These are phyloP conservation scores for Amphipyra tragopoginis DNA, from an alignment of 2,888 invertebrate species.

Conservation along the genomic window DNA sequence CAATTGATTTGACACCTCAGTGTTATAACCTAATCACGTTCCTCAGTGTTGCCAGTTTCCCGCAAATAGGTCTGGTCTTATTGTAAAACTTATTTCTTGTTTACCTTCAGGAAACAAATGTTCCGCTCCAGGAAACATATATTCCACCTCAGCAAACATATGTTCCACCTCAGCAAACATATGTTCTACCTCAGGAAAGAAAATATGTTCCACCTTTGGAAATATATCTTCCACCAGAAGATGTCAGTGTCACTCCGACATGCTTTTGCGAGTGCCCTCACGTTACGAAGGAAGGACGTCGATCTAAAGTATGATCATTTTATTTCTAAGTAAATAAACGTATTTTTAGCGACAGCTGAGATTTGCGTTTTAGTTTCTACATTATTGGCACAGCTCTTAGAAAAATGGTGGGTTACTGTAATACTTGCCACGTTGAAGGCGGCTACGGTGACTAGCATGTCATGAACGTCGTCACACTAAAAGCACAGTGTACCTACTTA, in stretches of 20 bases:
- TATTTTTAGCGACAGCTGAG: no score
- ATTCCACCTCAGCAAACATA: background rate
- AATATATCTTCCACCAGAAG: background rate
- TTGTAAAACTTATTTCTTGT: background rate
- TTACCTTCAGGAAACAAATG: constrained; percentile 3
- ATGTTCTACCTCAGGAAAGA: background rate
- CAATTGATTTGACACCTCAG: no score
- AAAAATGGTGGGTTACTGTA: no score
- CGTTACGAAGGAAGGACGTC: background rate
- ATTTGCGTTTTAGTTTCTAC: no score
- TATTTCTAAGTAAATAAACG: background rate
- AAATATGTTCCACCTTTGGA: background rate
- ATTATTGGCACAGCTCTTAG: no score
- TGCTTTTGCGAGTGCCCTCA: background rate
- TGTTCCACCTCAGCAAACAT: background rate
- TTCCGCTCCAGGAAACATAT: background rate
- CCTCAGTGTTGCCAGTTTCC: no score
- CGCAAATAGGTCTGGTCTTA: no score
- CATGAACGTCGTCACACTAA: no score
- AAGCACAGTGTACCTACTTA: no score
- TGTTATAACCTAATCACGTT: no score
- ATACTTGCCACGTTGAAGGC: no score
- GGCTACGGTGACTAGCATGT: no score
- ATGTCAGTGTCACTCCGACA: background rate
- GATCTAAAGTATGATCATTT: background rate